phyloP scores from a whole-genome alignment of 2,113 vertebrate species.

The Coptodon rendalli region DNA sequence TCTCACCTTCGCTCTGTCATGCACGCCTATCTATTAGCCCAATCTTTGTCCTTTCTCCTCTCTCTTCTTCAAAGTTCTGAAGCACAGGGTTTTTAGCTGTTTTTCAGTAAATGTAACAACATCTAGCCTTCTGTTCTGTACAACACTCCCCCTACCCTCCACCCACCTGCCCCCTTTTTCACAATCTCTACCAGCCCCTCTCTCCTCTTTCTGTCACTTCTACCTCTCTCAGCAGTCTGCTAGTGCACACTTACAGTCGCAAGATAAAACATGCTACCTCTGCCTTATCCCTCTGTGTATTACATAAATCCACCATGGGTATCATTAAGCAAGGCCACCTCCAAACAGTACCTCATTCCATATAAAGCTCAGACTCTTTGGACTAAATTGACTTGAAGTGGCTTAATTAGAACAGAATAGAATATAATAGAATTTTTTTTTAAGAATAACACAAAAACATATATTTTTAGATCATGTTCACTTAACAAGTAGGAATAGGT shows the following conservation, averaged over 20 bases:
- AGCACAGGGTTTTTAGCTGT: slow-evolving; percentile 23
- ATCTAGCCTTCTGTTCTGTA: slow-evolving; percentile 15
- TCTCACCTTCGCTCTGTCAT: background rate
- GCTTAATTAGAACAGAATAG: slow-evolving; percentile 4
- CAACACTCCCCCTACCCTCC: background rate
- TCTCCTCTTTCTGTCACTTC: slow-evolving; percentile 7
- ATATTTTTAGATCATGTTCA: background rate
- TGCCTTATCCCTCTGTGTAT: slow-evolving; percentile 44
- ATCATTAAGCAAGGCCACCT: slow-evolving; percentile 36
- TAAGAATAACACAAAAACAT: background rate
- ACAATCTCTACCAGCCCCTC: background rate
- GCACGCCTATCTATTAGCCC: background rate
- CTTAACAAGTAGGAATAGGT: background rate
- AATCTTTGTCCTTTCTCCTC: slow-evolving; percentile 1
- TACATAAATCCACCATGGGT: slow-evolving; percentile 42
- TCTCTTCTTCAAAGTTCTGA: slow-evolving; percentile 22
- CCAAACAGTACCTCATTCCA: slow-evolving; percentile 18
- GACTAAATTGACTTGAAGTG: background rate
- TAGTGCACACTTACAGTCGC: slow-evolving; percentile 17
- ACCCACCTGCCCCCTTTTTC: background rate
- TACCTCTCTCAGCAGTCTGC: background rate
- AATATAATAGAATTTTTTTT: background rate
- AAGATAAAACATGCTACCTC: slow-evolving; percentile 40
- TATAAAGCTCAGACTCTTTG: slow-evolving; percentile 26
- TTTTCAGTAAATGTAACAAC: slow-evolving; percentile 45